A percentile compares a stretch with the other conserved stretches of the same genome.
phyloP scores from a whole-genome alignment of 2,797 vertebrate genomes.

The Todus mexicanus region DNA sequence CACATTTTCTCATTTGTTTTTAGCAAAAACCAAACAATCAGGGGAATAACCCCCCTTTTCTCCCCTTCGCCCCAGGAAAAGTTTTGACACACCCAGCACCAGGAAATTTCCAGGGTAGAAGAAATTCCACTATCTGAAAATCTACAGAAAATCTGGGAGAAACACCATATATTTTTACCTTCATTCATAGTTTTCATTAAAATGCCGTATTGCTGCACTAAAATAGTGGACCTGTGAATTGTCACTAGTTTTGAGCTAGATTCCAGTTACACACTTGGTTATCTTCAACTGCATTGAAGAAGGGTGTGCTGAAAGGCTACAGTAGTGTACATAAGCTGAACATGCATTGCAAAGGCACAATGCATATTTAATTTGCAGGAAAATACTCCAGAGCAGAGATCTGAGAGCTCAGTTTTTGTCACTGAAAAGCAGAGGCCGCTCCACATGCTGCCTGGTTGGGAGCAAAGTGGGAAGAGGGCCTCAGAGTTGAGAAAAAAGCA shows the following conservation, averaged over 20 bases:
- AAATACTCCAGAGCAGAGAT: neutral
- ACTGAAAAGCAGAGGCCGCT: neutral
- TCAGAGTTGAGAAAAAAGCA: neutral
- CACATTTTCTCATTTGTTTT: neutral
- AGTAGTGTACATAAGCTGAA: neutral
- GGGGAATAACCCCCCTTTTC: rapidly evolving
- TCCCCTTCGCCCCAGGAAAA: neutral
- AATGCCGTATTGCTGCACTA: neutral
- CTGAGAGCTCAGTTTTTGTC: neutral
- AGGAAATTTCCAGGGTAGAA: neutral
- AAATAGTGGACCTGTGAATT: neutral
- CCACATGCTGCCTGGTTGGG: neutral
- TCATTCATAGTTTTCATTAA: neutral
- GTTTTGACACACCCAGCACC: neutral
- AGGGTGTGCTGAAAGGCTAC: neutral
- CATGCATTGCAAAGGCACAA: neutral
- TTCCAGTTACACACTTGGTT: neutral
- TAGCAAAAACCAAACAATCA: neutral
- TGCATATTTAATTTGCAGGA: neutral
- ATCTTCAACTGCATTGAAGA: neutral
- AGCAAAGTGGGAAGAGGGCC: neutral
- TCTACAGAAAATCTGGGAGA: neutral
- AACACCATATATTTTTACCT: neutral
- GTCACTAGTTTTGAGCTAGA: neutral
- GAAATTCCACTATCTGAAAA: neutral